Evolutionary conservation across 2,113 vertebrate species (phyloP).

Genomic region (Cololabis saira): DNA sequence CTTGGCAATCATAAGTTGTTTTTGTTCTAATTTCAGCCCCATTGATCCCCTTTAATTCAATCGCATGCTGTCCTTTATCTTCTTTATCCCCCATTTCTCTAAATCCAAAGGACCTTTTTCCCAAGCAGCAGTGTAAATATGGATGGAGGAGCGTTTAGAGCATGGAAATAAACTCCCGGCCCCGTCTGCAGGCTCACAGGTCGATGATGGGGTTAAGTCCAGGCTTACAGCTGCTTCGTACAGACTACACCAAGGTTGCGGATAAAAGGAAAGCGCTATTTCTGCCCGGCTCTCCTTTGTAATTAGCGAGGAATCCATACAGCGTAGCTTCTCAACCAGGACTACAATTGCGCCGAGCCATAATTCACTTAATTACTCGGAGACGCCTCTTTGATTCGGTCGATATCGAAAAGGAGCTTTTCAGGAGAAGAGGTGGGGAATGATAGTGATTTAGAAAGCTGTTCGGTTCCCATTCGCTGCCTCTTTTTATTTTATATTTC

Average conservation of each 20-base stretch:
- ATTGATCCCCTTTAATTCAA: slow-evolving; percentile 27
- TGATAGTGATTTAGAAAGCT: slow-evolving; percentile 64
- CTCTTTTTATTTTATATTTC: not conserved
- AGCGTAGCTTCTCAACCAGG: slow-evolving; percentile 51
- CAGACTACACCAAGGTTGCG: slow-evolving; percentile 52
- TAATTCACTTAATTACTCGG: slow-evolving; percentile 75
- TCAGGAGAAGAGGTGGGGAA: slow-evolving; percentile 55
- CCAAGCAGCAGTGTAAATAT: slow-evolving; percentile 52
- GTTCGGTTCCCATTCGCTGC: slow-evolving; percentile 44
- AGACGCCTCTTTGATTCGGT: slow-evolving; percentile 66
- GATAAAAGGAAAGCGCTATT: slow-evolving; percentile 70
- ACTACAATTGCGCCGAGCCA: slow-evolving; percentile 56
- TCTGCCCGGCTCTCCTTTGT: slow-evolving; percentile 64
- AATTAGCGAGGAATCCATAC: slow-evolving; percentile 71
- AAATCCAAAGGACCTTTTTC: slow-evolving; percentile 54
- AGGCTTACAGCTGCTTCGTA: slow-evolving; percentile 62
- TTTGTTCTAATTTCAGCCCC: slow-evolving; percentile 6
- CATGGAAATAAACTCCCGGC: slow-evolving; percentile 44
- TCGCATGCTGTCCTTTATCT: slow-evolving; percentile 1
- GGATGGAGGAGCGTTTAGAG: slow-evolving; percentile 11
- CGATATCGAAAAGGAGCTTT: slow-evolving; percentile 66
- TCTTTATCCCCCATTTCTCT: slow-evolving; percentile 33
- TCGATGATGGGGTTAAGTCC: slow-evolving; percentile 61
- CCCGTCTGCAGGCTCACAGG: slow-evolving; percentile 25
- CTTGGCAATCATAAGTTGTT: too few species aligned